Base-by-base conservation (phyloP, 2,888 invertebrate genomes). In the Oxyteleia sp. region DNA sequence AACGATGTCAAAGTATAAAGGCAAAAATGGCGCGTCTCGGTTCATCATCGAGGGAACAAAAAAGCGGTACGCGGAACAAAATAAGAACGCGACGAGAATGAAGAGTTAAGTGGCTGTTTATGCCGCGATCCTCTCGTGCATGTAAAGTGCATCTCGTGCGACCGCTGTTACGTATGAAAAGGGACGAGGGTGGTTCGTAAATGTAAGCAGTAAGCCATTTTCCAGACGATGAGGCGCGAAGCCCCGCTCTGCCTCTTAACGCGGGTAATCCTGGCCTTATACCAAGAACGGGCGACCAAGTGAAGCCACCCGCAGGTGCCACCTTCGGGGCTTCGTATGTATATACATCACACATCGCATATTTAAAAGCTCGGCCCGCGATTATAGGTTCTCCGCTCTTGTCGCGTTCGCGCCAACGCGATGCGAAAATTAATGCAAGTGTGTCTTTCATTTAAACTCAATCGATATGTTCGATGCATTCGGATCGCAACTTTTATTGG, bases 181-280 rank as follows among this genome's bases (percentile, higher is more conserved):
- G 84, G 80, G 86, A 74, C 68, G 75, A 84, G 89, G 86, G 85
- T 85, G 89, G 88, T 87, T 88, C 87, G 92, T 90, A 90, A 91
- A 91, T 92, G 91, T 91, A 92, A 93, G 92, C 93, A 89, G 92
- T 93, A 93, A 93, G 93, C 93, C 92, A 93, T 93, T 93, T 93
- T 93, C 93, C 93, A 93, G 93, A 93, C 93, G 93, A 93, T 93
- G 93, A 93, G 91, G 92, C 92, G 92, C 92, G 92, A 92, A 92
- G 92, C 92, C 92, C 91, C 87, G 89, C 88, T 88, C 89, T 89
- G 91, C 90, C 91, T 93, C 92, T 91, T 91, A 89, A 90, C 89
- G 86, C 82, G 85, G 87, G 90, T 93, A 93, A 93, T 93, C 93
- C 92, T 89, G 90, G 90, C 90, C 88, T 90, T 88, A 68, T 45